phyloP scores from a whole-genome alignment of 2,113 vertebrate species.

The Gadus macrocephalus region DNA sequence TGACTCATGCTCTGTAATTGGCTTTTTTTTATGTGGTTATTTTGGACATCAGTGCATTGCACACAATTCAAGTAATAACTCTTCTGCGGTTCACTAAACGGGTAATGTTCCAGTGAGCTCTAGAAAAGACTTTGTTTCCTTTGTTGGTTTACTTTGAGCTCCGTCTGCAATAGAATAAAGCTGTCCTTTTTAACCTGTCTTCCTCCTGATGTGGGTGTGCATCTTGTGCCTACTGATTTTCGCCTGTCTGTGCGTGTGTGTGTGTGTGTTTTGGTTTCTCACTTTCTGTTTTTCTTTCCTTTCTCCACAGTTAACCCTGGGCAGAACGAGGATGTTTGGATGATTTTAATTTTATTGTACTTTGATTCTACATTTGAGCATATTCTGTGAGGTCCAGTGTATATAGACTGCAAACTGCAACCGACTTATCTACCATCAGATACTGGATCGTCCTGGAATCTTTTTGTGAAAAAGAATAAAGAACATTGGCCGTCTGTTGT shows the following conservation, averaged over 20 bases:
- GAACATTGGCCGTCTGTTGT: background rate
- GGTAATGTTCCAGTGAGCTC: too few species aligned
- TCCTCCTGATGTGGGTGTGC: background rate
- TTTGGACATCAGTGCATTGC: too few species aligned
- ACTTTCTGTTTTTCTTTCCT: constrained; percentile 24
- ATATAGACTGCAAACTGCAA: constrained; percentile 23
- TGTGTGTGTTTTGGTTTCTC: constrained; percentile 5
- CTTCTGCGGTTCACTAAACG: too few species aligned
- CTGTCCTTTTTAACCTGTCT: background rate
- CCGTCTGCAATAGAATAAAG: background rate
- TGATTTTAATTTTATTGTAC: background rate
- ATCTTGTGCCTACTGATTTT: background rate
- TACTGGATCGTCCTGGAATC: constrained; percentile 33
- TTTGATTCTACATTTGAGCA: constrained; percentile 36
- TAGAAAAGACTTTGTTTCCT: background rate
- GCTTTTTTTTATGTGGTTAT: too few species aligned
- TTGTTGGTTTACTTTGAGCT: background rate
- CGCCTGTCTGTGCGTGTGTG: background rate
- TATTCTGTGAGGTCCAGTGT: too few species aligned
- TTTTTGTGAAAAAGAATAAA: constrained; percentile 31
- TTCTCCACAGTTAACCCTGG: constrained; percentile 66
- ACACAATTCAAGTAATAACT: too few species aligned
- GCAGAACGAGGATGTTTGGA: constrained; percentile 19
- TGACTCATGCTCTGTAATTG: too few species aligned
- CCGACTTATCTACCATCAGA: constrained; percentile 20